Conservation (phyloP, 1,140 invertebrate genomes). For the Musca domestica region DNA sequence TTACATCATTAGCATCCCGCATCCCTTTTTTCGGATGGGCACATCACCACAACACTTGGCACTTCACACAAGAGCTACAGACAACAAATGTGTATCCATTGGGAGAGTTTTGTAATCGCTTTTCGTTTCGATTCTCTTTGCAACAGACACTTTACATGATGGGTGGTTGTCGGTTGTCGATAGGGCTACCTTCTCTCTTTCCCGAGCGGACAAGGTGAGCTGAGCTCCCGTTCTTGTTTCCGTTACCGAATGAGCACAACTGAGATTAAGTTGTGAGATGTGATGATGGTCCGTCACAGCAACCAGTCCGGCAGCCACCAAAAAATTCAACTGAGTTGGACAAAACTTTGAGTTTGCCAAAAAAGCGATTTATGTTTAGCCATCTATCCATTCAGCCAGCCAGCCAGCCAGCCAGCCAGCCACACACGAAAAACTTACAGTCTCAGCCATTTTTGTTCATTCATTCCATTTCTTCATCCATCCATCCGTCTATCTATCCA, state of each 20-base stretch:
- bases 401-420: not conserved
- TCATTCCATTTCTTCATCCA: conserved; percentile 5
- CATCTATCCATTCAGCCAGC: not conserved
- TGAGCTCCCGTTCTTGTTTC: too few relatives aligned
- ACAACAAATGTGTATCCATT: not conserved
- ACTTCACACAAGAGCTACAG: too few relatives aligned
- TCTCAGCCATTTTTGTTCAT: not conserved
- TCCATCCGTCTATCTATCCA: conserved; percentile 12
- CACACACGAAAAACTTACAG: not conserved
- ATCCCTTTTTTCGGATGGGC: too few relatives aligned
- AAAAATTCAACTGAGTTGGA: conserved; percentile 19
- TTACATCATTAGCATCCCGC: not conserved
- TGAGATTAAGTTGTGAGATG: too few relatives aligned
- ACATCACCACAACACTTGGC: too few relatives aligned
- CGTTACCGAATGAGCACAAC: too few relatives aligned
- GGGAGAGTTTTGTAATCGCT: not conserved
- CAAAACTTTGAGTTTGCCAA: conserved; percentile 17
- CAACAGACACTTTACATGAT: too few relatives aligned
- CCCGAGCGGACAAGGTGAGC: too few relatives aligned
- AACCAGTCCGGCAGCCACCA: conserved; percentile 9
- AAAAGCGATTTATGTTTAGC: conserved; percentile 10
- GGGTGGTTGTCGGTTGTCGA: too few relatives aligned
- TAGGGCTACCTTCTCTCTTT: too few relatives aligned
- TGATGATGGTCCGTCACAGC: too few relatives aligned
- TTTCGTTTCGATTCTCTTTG: not conserved